These are phyloP conservation scores for Formica exsecta DNA, from an alignment of 1,140 invertebrate species.

Conservation along the genomic window DNA sequence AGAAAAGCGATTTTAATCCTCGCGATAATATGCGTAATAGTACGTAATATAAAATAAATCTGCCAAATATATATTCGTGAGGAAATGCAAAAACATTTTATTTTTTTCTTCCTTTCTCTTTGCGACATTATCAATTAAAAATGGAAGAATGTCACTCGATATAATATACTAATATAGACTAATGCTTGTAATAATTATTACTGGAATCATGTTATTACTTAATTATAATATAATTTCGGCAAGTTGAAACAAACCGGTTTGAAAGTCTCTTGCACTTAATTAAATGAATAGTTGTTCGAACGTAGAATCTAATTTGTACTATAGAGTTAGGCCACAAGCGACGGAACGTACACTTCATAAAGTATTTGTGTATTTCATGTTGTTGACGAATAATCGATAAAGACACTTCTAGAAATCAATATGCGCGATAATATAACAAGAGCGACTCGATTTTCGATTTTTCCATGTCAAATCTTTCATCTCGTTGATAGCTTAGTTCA, in stretches of 20 bases:
- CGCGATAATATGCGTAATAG: background rate
- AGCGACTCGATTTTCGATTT: background rate
- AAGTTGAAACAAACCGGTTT: slow-evolving; percentile 45
- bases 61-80: background rate
- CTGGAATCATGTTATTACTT: slow-evolving; percentile 6
- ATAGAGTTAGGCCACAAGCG: slow-evolving; percentile 54
- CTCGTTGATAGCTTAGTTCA: background rate
- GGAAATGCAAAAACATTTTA: background rate
- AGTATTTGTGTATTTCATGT: background rate
- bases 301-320: slow-evolving; percentile 57
- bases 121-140: background rate
- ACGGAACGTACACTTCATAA: slow-evolving; percentile 35
- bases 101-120: no score
- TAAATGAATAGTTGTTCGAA: slow-evolving; percentile 41
- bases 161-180: slow-evolving; percentile 3
- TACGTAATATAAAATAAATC: background rate
- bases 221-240: slow-evolving; percentile 33
- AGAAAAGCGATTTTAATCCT: background rate
- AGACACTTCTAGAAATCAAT: slow-evolving; percentile 10
- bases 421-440: background rate
- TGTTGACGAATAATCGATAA: background rate
- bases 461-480: background rate
- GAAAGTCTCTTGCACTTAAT: background rate
- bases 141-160: background rate
- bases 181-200: slow-evolving; percentile 2